Evolutionary conservation across 2,797 vertebrate genomes (phyloP), one percentile per base, ranked within the genome.

Genomic region (Halcyon badia): DNA sequence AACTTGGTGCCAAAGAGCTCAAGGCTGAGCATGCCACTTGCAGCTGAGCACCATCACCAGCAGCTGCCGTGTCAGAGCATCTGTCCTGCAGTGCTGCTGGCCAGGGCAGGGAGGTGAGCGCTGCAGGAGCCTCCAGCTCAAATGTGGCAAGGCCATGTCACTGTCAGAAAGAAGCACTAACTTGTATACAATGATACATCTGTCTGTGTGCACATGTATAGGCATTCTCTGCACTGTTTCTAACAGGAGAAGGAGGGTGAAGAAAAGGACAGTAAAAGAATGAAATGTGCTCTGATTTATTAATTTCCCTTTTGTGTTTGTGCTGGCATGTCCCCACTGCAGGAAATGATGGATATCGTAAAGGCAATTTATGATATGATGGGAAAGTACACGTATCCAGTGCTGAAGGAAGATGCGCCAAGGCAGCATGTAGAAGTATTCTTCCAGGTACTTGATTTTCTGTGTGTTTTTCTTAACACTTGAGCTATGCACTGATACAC

Each of bases 341-440:
- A 99, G 99, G 99, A 99, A 97, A 99, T 99, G 99, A 99, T 99
- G 61, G 99, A 99, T 97, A 99, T 99, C 5, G 99, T 99, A 94
- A 99, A 99, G 89, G 99, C 99, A 81, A 99, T 99, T 97, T 99
- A 99, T 77, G 99, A 99, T 97, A 99, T 99, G 99, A 99, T 99
- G 99, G 99, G 99, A 46, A 99, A 99, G 89, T 99, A 99, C 96
- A 99, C 99, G 0, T 99, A 99, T 61, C 99, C 99, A 4, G 99
- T 99, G 68, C 98, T 99, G 76, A 99, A 99, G 92, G 99, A 99
- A 56, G 99, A 99, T 25, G 99, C 99, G 17, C 99, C 99, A 5
- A 99, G 99, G 96, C 99, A 99, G 95, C 99, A 99, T 0, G 99
- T 99, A 97, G 99, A 99, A 20, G 97, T 98, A 69, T 99, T 99